Evolutionary conservation across 1,140 invertebrate species (phyloP).

Genomic region (Marisa cornuarietis): DNA sequence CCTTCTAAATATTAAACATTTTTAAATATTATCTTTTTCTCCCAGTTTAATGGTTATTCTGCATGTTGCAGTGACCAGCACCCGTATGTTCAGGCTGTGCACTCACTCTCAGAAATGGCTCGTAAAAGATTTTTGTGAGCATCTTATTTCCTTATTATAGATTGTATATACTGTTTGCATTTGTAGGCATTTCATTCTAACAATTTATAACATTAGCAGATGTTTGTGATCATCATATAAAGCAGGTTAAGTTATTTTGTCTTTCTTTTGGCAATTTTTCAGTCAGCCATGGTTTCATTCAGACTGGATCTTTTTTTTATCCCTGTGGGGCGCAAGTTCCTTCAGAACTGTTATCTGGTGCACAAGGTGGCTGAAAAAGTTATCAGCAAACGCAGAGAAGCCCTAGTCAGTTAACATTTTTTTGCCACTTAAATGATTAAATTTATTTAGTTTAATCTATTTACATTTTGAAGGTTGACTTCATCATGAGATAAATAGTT

Average conservation of each 20-base stretch:
- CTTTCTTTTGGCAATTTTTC: not conserved
- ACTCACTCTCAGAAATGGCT: constrained; percentile 36
- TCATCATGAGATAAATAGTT: too few species aligned
- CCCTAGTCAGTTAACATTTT: constrained; percentile 29
- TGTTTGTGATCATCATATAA: not conserved
- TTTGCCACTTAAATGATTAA: not conserved
- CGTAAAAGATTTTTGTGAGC: constrained; percentile 52
- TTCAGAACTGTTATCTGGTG: constrained; percentile 27
- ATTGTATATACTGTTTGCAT: not conserved
- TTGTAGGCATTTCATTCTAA: too few species aligned
- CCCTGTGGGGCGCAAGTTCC: constrained; percentile 28
- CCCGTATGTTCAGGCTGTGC: constrained; percentile 52
- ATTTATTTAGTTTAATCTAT: not conserved
- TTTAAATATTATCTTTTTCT: too few species aligned
- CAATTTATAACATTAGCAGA: not conserved
- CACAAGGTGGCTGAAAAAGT: constrained; percentile 42
- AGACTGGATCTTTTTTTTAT: constrained; percentile 37
- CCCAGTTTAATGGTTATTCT: not conserved
- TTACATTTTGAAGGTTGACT: not conserved
- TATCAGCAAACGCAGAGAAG: constrained; percentile 30
- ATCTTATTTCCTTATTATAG: not conserved
- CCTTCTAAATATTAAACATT: too few species aligned
- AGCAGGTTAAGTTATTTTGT: not conserved
- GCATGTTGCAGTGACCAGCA: constrained; percentile 41
- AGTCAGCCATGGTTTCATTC: constrained; percentile 34